Conservation (phyloP, 1,140 invertebrate genomes). For the Heliothis subflexa region DNA sequence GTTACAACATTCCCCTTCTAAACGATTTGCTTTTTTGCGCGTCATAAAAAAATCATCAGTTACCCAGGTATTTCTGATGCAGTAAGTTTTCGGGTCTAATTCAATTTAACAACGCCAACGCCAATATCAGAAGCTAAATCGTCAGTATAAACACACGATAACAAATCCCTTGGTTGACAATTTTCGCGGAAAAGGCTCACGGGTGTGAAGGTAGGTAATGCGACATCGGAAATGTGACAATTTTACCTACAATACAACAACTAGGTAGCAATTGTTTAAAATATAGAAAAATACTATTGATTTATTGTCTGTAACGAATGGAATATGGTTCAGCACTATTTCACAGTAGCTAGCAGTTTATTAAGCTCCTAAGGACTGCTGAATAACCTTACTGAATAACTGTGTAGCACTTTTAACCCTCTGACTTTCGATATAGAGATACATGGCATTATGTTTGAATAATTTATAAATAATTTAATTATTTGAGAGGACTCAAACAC, state of each 20-base stretch:
- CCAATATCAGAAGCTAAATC: background rate
- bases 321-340: no score
- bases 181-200: slow-evolving; percentile 5
- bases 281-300: no score
- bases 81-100: background rate
- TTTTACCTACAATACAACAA: background rate
- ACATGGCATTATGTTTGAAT: no score
- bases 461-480: no score
- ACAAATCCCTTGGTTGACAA: slow-evolving; percentile 28
- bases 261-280: background rate
- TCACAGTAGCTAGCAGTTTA: no score
- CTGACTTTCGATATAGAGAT: no score
- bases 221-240: slow-evolving; percentile 29
- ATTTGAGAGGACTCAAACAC: no score
- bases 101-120: background rate
- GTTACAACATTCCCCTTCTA: no score
- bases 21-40: background rate
- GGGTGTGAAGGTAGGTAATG: slow-evolving; percentile 10
- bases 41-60: background rate
- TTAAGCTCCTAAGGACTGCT: no score
- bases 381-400: no score
- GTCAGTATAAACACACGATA: background rate
- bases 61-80: background rate
- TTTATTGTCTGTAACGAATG: background rate
- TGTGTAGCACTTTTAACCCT: no score